phyloP scores from a whole-genome alignment of 2,113 vertebrate genomes.

The Mionectes macconnelli region DNA sequence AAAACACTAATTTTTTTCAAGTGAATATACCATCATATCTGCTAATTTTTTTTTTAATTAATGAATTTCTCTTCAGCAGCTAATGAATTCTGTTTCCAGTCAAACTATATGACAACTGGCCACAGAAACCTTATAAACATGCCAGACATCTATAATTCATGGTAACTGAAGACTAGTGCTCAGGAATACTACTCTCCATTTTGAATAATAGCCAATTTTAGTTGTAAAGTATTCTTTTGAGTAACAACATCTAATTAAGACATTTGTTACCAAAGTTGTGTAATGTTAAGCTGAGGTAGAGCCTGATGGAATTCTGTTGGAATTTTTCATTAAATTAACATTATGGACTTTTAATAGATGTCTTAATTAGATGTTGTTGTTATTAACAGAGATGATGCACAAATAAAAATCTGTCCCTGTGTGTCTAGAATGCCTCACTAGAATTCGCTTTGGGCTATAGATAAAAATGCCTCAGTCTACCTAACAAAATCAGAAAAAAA shows the following conservation, averaged over 20 bases:
- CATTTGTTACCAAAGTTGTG: conserved; percentile 60
- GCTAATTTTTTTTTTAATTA: background rate
- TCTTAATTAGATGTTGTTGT: conserved; percentile 69
- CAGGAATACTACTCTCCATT: background rate
- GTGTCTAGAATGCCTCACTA: conserved; percentile 40
- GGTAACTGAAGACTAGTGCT: background rate
- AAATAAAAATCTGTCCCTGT: conserved; percentile 60
- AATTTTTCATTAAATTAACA: conserved; percentile 68
- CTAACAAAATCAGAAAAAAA: background rate
- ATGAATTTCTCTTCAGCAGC: background rate
- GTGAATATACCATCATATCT: background rate
- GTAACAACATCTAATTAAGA: conserved; percentile 55
- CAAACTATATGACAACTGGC: background rate
- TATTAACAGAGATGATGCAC: conserved; percentile 64
- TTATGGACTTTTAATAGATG: conserved; percentile 58
- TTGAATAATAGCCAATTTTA: conserved; percentile 50
- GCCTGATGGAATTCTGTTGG: conserved; percentile 35
- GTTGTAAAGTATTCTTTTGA: conserved; percentile 29
- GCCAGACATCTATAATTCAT: background rate
- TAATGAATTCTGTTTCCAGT: background rate
- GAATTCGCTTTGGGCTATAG: conserved; percentile 16
- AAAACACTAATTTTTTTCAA: background rate
- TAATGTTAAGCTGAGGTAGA: conserved; percentile 63
- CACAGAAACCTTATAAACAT: background rate
- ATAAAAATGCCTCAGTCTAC: conserved; percentile 47